Base-by-base conservation (phyloP, 2,113 vertebrate species). In the Andinoacara biseriatus region DNA sequence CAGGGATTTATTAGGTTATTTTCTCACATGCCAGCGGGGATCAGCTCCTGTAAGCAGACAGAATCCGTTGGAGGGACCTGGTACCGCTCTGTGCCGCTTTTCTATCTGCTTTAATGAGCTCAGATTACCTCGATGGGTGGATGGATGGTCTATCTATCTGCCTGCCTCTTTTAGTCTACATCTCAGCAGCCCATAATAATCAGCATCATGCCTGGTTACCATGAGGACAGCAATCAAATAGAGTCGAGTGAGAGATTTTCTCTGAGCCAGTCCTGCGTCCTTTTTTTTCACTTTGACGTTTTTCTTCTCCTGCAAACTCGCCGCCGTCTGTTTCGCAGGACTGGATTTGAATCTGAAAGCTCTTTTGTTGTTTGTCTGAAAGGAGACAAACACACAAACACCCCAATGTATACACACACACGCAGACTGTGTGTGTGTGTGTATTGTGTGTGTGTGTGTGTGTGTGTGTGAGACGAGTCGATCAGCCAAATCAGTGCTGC, bases 331-430 rank as follows among this genome's bases (percentile, higher is more conserved):
- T 35, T 76, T 72, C 20, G 49, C 43, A 24, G 72, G 87, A 46
- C 72, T 76, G 78, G 14, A 90, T 90, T 83, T 90, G 26, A 90
- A 90, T 90, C 76, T 87, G 79, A 90, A 87, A 87, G 85, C 60
- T 85, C 82, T 85, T 85, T 90, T 82, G 87, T 89, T 89, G 84
- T 83, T 74, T 46, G 69, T 72, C 52, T 87, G 79, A 90, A 90
- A 82, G 79, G 67, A 72, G 24, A 52, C 65, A 80, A 87, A n/a
- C 14, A 57, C 38, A 3, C 38, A 17, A 29, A 62, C 60, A 78
- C 59, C 38, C 62, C 63, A 46, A 17, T 8, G 8, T 46, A 5
- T 1, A 5, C 33, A 78, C 59, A 5, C 1, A 26, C 26, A 26
- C 26, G 26, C 26, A 26, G 26, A 26, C 3, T 26, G 31, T 4